Evolutionary conservation across 2,113 vertebrate genomes (phyloP), one percentile per base, ranked within the genome.

Genomic region (Cinclus cinclus): DNA sequence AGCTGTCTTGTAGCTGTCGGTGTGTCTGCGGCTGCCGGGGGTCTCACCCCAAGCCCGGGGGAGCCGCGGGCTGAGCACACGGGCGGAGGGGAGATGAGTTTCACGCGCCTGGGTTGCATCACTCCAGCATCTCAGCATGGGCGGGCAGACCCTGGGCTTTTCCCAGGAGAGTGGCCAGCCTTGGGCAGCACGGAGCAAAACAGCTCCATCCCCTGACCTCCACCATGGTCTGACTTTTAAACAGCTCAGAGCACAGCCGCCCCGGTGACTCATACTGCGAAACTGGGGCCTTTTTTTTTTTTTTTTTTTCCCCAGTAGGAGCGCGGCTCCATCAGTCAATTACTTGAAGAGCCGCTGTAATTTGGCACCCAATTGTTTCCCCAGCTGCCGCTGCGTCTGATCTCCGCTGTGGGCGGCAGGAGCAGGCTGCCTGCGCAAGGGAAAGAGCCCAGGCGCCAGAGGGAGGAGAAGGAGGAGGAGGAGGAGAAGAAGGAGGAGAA

Each of bases 361-460:
- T 95, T 94, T 94, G 96, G 91, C 95, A 96, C 93, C 96, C 90
- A 90, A 87, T 98, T 98, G 97, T 98, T 97, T 97, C 94, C 96
- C 96, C 97, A 98, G 97, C 97, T 98, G 97, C 91, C 50, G 49
- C 94, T 74, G 49, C 12, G 31, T 83, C 91, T 69, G 94, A 92
- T 94, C 75, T 49, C 68, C 25, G 65, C 90, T 68, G 89, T 49
- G 82, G 89, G 94, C 42, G 20, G 91, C 92, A 41, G 37, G 87
- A 97, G 97, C 93, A 81, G 94, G 91, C 96, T 97, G 96, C 94
- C 89, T 83, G 96, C 37, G 37, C 86, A 69, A 58, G 87, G 89
- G 63, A 83, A 73, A 91, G 74, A 96, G 86, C 95, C 52, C 71
- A 31, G 80, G 91, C 10, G 17, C 91, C 93, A 64, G 47, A 17